Base-by-base conservation (phyloP, 2,797 vertebrate genomes). In the Phaenicophaeus curvirostris region DNA sequence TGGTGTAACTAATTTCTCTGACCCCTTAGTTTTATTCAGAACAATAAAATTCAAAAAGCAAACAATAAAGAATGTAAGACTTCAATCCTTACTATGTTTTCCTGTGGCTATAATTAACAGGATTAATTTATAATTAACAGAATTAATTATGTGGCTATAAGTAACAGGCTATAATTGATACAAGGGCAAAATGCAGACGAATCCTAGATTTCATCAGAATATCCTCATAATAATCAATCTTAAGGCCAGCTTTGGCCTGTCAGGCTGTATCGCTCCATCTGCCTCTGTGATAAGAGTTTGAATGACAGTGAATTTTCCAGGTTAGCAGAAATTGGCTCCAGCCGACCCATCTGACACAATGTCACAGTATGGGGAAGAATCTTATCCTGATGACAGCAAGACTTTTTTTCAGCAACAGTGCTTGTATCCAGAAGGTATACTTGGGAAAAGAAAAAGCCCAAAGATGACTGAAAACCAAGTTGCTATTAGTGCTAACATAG, bases 331-430 rank as follows among this genome's bases (percentile, higher is more conserved):
- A 76, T 55, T 20, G 16, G 51, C 28, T 71, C 15, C 19, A 25
- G 54, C 48, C 44, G n/a, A 30, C n/a, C 37, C 66, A 10, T 30
- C 48, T 30, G 63, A 58, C 44, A 28, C 1, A 0, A 13, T 25
- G 51, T 54, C 23, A 9, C 11, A 46, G 44, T 23, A 30, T 15
- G 68, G 13, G 24, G n/a, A 57, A 68, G n/a, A 74, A 41, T 17
- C 33, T 11, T 2, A 12, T n/a, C 69, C 20, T 1, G 0, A n/a
- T n/a, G 69, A 37, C 31, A 25, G 23, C 51, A 23, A 5, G 54
- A 37, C 13, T 33, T 24, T 46, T 73, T 30, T 31, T 65, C 57
- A 42, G 39, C 46, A 37, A n/a, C 30, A 53, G 25, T 15, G 46
- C 15, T 58, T 33, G 44, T 35, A 54, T 15, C 33, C 12, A 58